Percentiles rank a stretch among this genome's conserved stretches.
These are phyloP conservation scores for Paradoxurus hermaphroditus DNA, from an alignment of 2,113 vertebrate species.

Conservation along the genomic window DNA sequence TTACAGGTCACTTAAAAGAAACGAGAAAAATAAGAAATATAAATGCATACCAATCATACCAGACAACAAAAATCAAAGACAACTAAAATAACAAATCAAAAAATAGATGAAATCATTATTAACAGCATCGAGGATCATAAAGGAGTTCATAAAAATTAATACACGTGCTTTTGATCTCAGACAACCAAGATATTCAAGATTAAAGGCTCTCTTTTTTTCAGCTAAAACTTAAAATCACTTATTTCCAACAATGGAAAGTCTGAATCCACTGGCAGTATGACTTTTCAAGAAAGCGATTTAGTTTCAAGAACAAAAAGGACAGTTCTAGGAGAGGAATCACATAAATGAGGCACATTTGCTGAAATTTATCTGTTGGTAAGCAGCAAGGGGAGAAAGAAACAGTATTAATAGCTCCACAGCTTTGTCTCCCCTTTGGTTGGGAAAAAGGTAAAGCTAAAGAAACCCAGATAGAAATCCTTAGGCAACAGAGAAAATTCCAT, in stretches of 20 bases:
- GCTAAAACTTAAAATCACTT: not conserved
- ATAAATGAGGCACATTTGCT: not conserved
- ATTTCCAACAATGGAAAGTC: slow-evolving; percentile 2
- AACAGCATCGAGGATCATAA: not conserved
- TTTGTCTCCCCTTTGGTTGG: not conserved
- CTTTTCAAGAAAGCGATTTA: slow-evolving; percentile 21
- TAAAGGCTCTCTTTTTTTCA: not conserved
- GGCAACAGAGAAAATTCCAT: not conserved
- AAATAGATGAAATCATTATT: not conserved
- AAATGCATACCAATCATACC: not conserved
- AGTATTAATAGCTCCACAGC: not conserved
- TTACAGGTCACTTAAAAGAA: not conserved
- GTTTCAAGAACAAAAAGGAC: slow-evolving; percentile 10
- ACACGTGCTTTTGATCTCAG: not conserved
- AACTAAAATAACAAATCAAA: slow-evolving; percentile 23
- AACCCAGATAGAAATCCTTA: not conserved
- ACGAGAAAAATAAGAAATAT: not conserved
- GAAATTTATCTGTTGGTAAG: not conserved
- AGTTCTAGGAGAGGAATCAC: slow-evolving; percentile 8
- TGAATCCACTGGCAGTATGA: not conserved
- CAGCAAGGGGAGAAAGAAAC: not conserved
- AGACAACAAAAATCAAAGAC: not conserved
- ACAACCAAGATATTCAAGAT: not conserved
- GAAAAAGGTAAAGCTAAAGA: not conserved
- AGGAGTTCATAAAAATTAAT: not conserved